Percentiles rank a stretch among this genome's conserved stretches.
phyloP scores from a whole-genome alignment of 1,140 invertebrate species.

The Dufourea novaeangliae region DNA sequence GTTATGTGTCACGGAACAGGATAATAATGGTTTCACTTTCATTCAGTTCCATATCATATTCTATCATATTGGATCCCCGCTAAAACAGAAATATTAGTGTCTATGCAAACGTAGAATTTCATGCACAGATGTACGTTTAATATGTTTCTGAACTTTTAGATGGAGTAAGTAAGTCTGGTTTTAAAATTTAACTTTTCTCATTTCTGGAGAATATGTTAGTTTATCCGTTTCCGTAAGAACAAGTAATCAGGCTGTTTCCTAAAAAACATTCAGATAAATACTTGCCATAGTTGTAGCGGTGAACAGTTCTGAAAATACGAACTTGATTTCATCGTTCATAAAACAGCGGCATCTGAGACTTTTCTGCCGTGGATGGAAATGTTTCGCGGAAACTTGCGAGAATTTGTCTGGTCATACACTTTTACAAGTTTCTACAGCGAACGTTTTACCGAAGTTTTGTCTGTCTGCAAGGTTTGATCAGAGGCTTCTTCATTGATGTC shows the following conservation, averaged over 20 bases:
- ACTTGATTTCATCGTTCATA: constrained; percentile 15
- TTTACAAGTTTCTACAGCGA: not conserved
- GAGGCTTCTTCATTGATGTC: constrained; percentile 17
- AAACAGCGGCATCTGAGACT: not conserved
- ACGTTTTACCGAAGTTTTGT: not conserved
- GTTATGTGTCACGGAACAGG: no score
- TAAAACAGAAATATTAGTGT: no score
- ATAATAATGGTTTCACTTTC: no score
- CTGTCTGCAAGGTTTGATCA: not conserved
- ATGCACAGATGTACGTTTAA: no score
- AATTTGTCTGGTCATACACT: not conserved
- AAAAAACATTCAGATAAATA: not conserved
- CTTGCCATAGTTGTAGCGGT: constrained; percentile 36
- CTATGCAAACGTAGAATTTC: no score
- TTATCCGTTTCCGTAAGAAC: no score
- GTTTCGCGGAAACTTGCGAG: not conserved
- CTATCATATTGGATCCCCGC: no score
- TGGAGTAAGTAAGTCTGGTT: no score
- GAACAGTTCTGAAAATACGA: not conserved
- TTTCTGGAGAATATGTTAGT: not conserved
- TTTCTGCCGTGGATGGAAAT: not conserved
- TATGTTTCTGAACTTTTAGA: no score
- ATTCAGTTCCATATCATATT: no score
- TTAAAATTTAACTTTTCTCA: no score
- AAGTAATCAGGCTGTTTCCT: no score